Evolutionary conservation across 2,797 vertebrate genomes (phyloP), one percentile per base, ranked within the genome.

Genomic region (Poeciliopsis infans): DNA sequence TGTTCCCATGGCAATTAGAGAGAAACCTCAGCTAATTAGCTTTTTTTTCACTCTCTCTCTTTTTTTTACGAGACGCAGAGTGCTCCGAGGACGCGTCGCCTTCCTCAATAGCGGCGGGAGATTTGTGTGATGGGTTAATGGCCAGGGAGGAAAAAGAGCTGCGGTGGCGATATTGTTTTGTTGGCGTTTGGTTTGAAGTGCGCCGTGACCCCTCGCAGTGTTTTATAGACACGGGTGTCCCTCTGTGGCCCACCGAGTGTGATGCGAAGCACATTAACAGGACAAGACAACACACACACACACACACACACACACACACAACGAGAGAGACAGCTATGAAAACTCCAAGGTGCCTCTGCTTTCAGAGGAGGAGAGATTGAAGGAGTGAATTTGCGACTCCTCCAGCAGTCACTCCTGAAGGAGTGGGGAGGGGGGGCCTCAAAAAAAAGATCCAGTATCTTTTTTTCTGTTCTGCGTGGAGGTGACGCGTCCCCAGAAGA

Each of bases 401-500:
- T 74, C 73, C 41, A 74, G 53, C 76, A 36, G 55, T 74, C 73
- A 75, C 77, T 83, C 68, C 69, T 8, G 13, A 69, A 53, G 28
- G 16, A 57, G 36, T 41, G 64, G 25, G 66, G 36, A 5, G 15
- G 41, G 23, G 23, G 25, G 43, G 10, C 10, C 68, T 45, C 41
- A 28, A 16, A 16, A n/a, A n/a, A n/a, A n/a, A 80, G 89, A 86
- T 90, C 74, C 76, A 89, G 74, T 87, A 86, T 88, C 91, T 89
- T 82, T 89, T 81, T 41, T 5, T 86, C 86, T 90, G 77, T 84
- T 92, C 86, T 89, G 80, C 84, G 83, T 72, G 85, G 85, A 86
- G 90, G 91, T 93, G 94, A 94, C 92, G 92, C 83, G 89, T 92
- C 88, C 84, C 86, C 90, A 92, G 81, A 94, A 93, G 94, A 95